Evolutionary conservation across 1,140 invertebrate species (phyloP), one percentile per base, ranked within the genome.

Genomic region (Drosophila virilis): DNA sequence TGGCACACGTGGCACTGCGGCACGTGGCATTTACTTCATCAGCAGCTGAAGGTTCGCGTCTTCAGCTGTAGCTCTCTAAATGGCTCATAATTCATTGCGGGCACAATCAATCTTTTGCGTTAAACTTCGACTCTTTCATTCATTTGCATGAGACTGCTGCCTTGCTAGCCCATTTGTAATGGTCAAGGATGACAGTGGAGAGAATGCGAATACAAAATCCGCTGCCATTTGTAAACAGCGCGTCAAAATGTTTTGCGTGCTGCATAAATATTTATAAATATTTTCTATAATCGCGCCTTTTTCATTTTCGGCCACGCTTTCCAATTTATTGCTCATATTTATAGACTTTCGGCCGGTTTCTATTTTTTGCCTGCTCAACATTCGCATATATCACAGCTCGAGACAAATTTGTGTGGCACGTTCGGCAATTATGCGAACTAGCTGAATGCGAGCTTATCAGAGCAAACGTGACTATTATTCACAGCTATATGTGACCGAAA

Each of bases 231-330:
- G 71, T 74, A 74, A 60, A 68, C 65, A 74, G 40, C 33, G 55
- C 32, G 55, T 68, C 64, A 46, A 68, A 68, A 60, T 68, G 42
- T 43, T 43, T 67, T 61, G 65, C 71, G 43, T 8, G 35, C 42
- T 15, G 40, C 55, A 68, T 54, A 74, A 61, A 74, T 55, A 74
- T 73, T 60, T 60, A 73, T 66, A 66, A 66, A 70, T 64, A 62
- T 46, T 62, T 45, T 45, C 17, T 46, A 62, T 32, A 42, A 46
- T 55, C 6, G 51, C 10, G 28, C 17, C 55, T 70, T 55, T 70
- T 64, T 72, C 38, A 66, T 57, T 33, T 57, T 38, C 12, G 43
- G 37, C 32, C 37, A 70, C 37, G 17, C 22, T 42, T 8, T 32
- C 38, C 12, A 57, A 57, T 57, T 42, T 38, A 32, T 57, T 42